A percentile compares a stretch with the other conserved stretches of the same genome.
Conservation (phyloP, 2,113 vertebrate species). For the Oxygymnocypris stewartii region DNA sequence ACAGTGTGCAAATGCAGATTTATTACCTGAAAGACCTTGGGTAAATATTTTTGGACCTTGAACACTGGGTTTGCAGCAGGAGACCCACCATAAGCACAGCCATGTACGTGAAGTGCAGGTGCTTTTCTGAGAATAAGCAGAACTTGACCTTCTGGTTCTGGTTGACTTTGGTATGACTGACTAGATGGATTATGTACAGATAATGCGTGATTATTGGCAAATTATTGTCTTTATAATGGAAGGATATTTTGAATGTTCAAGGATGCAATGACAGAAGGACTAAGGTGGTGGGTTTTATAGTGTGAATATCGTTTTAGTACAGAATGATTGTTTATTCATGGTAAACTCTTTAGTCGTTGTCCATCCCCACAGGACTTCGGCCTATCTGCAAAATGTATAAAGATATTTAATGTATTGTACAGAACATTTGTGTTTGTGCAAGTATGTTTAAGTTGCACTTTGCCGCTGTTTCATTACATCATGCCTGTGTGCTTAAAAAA, state of each 20-base stretch:
- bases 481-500: background rate
- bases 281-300: constrained; percentile 28
- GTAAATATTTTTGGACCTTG: constrained; percentile 28
- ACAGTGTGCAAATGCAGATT: background rate
- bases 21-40: background rate
- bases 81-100: constrained; percentile 26
- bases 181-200: constrained; percentile 31
- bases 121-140: constrained; percentile 31
- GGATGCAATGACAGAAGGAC: constrained; percentile 7
- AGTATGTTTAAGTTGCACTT: background rate
- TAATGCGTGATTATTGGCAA: constrained; percentile 8
- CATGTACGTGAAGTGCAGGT: background rate
- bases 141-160: background rate
- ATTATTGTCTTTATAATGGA: constrained; percentile 27
- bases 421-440: constrained; percentile 15
- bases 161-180: constrained; percentile 25
- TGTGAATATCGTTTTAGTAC: constrained; percentile 36
- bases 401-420: constrained; percentile 22
- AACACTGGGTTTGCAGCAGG: background rate
- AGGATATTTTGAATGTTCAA: constrained; percentile 13
- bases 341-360: constrained; percentile 5
- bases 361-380: constrained; percentile 12
- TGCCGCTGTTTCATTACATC: background rate
- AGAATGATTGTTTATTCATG: constrained; percentile 36
- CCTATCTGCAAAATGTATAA: constrained; percentile 30